Evolutionary conservation across 2,888 invertebrate genomes (phyloP).

Genomic region (Loripinus fragilis): DNA sequence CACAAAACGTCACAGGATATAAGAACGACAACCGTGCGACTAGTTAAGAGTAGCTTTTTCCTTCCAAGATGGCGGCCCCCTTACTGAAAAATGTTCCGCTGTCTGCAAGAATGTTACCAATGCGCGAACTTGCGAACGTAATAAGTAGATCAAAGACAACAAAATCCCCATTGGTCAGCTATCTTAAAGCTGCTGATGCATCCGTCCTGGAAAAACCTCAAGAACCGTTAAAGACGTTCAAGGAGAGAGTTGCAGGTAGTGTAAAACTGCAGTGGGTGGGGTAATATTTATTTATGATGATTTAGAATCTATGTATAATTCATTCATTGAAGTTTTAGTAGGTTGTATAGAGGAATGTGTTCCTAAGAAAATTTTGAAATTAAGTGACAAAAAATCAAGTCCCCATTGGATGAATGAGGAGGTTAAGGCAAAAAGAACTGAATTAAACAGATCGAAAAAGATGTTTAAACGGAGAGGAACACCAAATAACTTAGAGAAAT

Average conservation of each 20-base stretch:
- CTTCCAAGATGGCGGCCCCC: constrained; percentile 43
- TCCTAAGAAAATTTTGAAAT: too few species aligned
- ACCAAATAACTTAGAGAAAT: too few species aligned
- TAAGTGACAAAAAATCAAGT: too few species aligned
- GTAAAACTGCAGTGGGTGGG: neutral
- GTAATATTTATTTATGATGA: too few species aligned
- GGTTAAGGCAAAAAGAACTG: too few species aligned
- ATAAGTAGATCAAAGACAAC: neutral
- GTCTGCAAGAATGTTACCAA: neutral
- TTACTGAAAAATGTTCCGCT: constrained; percentile 28
- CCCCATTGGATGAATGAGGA: too few species aligned
- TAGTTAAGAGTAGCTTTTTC: neutral
- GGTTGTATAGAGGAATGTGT: too few species aligned
- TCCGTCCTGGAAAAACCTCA: neutral
- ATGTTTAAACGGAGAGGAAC: too few species aligned
- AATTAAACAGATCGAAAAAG: too few species aligned
- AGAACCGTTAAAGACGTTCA: neutral
- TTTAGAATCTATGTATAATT: too few species aligned
- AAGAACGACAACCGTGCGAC: too few species aligned
- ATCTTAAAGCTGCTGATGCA: neutral
- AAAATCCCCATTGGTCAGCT: neutral
- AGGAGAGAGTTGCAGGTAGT: neutral
- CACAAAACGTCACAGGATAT: neutral
- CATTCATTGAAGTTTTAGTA: too few species aligned
- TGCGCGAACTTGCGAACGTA: neutral